Evolutionary conservation across 2,113 vertebrate species (phyloP), one percentile per base, ranked within the genome.

Genomic region (Callocephalon fimbriatum): DNA sequence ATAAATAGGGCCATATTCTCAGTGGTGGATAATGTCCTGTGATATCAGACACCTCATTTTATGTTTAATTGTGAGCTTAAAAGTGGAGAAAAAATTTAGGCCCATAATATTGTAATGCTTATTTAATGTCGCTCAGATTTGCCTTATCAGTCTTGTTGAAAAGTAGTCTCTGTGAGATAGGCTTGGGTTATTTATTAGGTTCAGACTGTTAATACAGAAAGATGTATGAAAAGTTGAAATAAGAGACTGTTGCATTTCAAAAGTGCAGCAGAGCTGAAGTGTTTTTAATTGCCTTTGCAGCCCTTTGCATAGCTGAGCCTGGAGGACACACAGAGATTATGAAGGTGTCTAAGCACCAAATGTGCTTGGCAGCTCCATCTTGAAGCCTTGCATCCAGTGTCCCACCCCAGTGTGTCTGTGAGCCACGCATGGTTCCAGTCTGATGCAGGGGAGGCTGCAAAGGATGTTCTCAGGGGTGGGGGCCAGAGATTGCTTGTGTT

Each of bases 311-410:
- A 8, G 44, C 56, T 51, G 50, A 76, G 44, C 42, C 37, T 11
- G 51, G 50, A 40, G n/a, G 13, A 26, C 0, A 0, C 35, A 0
- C 22, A 48, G 26, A 63, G 44, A 21, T 45, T 11, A 38, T 1
- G 29, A 63, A 71, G n/a, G 38, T 1, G 0, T 72, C 72, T 35
- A 9, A 76, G 42, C 16, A 31, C n/a, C 58, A 72, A 25, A 4
- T 2, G 32, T 12, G 23, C 27, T 56, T 29, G 37, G 25, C 56
- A 71, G 44, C 37, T 65, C 56, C 29, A 16, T 7, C 37, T n/a
- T 1, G 1, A 88, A 59, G 42, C 48, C 35, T 44, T 63, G n/a
- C 26, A 18, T 56, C 19, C 27, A 7, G 12, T 22, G 63, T 48
- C 70, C 56, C 44, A 31, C 32, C 22, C 18, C 11, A 13, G 48